Evolutionary conservation across 2,797 vertebrate genomes (phyloP), one percentile per base, ranked within the genome.

Genomic region (Gambusia yucatana): DNA sequence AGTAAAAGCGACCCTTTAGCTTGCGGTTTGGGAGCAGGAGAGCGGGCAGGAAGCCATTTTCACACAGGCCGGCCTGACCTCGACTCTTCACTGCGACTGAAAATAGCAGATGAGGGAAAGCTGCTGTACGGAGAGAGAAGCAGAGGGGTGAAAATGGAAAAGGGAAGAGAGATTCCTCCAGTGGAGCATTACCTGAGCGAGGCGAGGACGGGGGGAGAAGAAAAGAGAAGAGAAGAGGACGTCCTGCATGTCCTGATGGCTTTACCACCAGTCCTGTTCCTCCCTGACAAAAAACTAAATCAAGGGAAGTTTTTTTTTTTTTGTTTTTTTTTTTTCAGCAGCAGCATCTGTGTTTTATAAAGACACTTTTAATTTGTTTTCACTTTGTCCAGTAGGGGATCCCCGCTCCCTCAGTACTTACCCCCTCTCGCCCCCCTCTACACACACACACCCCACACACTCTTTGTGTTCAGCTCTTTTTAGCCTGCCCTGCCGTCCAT

Each of bases 321-420:
- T 33, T n/a, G n/a, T n/a, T 95, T 97, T 97, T 98, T 55, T 48
- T 98, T 96, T 70, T 95, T 98, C 97, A 52, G 50, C 50, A 9
- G 94, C 96, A 97, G 97, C 97, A 97, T 98, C 97, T 98, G 97
- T 97, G 96, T 98, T 98, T 98, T 98, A 97, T 97, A 98, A 98
- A 94, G 94, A 95, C 90, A 92, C 96, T 96, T 97, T 98, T 97
- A 97, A 98, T 98, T 98, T 98, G 97, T 98, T 98, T 98, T 98
- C 94, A 91, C 96, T 97, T 94, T 89, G 96, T 97, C 97, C 97
- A 91, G 87, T 91, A 97, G 97, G 98, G 97, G 97, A 97, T 96
- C 96, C 87, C 82, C 70, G 11, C 80, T 82, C 77, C 77, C 77
- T 95, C 61, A 39, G 61, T 65, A 65, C 30, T 63, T 63, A 63